Base-by-base conservation (phyloP, 2,888 invertebrate genomes). In the Hedychridium roseum region DNA sequence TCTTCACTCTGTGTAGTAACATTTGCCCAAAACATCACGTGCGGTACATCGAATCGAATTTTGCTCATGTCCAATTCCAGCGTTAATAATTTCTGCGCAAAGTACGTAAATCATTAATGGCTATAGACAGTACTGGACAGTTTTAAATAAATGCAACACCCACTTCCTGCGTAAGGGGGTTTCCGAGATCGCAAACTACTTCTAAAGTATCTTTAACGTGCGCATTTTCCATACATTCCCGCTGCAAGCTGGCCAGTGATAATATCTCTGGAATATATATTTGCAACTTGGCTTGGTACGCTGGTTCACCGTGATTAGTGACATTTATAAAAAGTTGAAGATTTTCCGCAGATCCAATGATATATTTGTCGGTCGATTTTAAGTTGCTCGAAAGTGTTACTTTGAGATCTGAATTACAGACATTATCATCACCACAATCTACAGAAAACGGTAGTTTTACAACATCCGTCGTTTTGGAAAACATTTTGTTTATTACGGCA, bases 1-100 rank as follows among this genome's bases (percentile, higher is more conserved):
- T 79, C 77, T 20, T 70, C 61, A 43, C 80, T 80, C 35, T 69
- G 74, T n/a, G 80, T 80, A 9, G 60, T 58, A 9, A 78, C 58
- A 16, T 55, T 70, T 4, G 73, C 58, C 2, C 16, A 17, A 32
- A 81, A 61, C 20, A 57, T 32, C 2, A 79, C 47, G 9, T 49
- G 27, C 17, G 63, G 56, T 1, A 51, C 46, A 45, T 54, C 62
- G 14, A 54, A 69, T 28, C 64, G 69, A 2, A 59, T 28, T 16
- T 43, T 48, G 28, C 45, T 67, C 65, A 63, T 66, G 40, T 74
- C 70, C 26, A 74, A 50, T 37, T 66, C 64, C 23, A 73, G 48
- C 4, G 3, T 43, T 2, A 75, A 18, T 7, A 30, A 58, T 57
- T 57, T 57, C 74, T 75, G 42, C 20, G n/a, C n/a, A n/a, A n/a